Base-by-base conservation (phyloP, 2,888 invertebrate genomes). In the Unio delphinus region DNA sequence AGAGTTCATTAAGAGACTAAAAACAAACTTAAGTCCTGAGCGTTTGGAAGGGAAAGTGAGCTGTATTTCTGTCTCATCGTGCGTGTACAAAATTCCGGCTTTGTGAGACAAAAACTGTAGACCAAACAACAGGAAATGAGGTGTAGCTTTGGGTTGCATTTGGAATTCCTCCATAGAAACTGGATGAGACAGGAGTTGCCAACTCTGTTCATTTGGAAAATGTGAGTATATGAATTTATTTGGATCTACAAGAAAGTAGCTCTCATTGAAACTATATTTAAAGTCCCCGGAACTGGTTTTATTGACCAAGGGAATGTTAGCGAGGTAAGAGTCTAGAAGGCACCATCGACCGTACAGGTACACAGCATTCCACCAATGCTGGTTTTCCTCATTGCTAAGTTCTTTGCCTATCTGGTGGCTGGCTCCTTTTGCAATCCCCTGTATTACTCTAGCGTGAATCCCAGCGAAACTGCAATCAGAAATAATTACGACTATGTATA, bases 281-380 rank as follows among this genome's bases (percentile, higher is more conserved):
- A 81, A 70, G 34, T 79, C 75, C 4, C 77, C 75, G 11, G 73
- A 70, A 15, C 74, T 73, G 18, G 76, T 76, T 64, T 74, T 74
- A 62, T 68, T 76, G 57, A 73, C 72, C 56, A 79, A 69, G 4
- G 77, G 75, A 30, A 77, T 77, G 56, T 74, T 75, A 57, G 77
- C 77, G 45, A 77, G 69, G 72, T 77, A 77, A 18, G 75, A 73
- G 67, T 81, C 81, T 4, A 81, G 75, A 7, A 80, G 70, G 55
- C 77, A 75, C 81, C 81, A 81, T 34, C 72, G 69, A 4, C 80
- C 80, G 61, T 80, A 75, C 20, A 81, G 68, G 45, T 73, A 72
- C 17, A 81, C 76, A 55, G 75, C 79, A 67, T 81, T 81, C 81
- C 81, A 81, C 68, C 80, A 80, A 65, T 81, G 81, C 34, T 80